Evolutionary conservation across 1,140 invertebrate species (phyloP).

Genomic region (Drosophila trapezifrons): DNA sequence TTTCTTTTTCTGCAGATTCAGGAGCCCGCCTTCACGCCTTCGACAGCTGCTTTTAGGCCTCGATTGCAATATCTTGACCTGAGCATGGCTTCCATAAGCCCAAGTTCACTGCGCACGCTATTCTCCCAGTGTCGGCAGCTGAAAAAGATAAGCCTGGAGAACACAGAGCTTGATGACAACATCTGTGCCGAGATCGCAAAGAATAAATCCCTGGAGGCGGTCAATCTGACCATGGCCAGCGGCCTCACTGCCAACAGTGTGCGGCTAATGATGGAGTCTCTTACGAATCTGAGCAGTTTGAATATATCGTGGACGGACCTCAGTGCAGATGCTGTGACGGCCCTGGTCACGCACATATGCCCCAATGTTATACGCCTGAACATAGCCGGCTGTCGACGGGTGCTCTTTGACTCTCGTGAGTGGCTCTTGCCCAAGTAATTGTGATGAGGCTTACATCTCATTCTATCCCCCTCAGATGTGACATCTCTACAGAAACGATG

Average conservation of each 20-base stretch:
- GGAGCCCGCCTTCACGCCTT: constrained; percentile 85
- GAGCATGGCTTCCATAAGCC: constrained; percentile 89
- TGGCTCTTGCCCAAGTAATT: constrained; percentile 19
- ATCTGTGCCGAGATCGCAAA: constrained; percentile 88
- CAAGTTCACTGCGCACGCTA: constrained; percentile 87
- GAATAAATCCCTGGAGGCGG: constrained; percentile 88
- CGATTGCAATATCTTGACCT: constrained; percentile 92
- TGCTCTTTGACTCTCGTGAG: constrained; percentile 90
- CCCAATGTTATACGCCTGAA: constrained; percentile 89
- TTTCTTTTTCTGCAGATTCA: constrained; percentile 77
- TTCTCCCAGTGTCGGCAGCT: constrained; percentile 89
- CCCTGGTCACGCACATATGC: constrained; percentile 88
- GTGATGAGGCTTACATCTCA: background rate
- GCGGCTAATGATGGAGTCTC: constrained; percentile 86
- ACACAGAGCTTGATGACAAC: constrained; percentile 87
- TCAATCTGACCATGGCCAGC: constrained; percentile 91
- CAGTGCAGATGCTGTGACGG: constrained; percentile 86
- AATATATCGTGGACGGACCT: constrained; percentile 93
- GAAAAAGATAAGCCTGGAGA: constrained; percentile 93
- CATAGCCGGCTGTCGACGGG: constrained; percentile 91
- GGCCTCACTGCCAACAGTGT: constrained; percentile 88
- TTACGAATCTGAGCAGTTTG: constrained; percentile 88
- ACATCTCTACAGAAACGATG: constrained; percentile 87
- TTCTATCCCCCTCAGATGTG: constrained; percentile 86
- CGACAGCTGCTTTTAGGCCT: constrained; percentile 33